These are phyloP conservation scores for Saturnia japonica DNA, from an alignment of 2,888 invertebrate genomes.

Conservation along the genomic window DNA sequence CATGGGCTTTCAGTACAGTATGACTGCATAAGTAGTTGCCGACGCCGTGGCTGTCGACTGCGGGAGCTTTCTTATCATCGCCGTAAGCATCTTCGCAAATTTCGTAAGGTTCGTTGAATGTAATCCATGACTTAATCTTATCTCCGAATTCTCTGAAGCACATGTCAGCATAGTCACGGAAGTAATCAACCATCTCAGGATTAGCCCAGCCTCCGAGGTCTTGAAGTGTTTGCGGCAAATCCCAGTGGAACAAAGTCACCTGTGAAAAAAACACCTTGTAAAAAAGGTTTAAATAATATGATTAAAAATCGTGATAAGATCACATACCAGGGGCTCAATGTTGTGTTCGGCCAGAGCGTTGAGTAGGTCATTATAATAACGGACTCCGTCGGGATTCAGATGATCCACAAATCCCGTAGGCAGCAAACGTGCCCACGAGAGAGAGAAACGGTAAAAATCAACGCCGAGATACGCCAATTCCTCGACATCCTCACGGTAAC, in stretches of 20 bases:
- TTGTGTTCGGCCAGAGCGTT: slow-evolving; percentile 82
- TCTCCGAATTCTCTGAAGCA: slow-evolving; percentile 81
- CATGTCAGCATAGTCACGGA: slow-evolving; percentile 80
- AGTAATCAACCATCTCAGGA: slow-evolving; percentile 77
- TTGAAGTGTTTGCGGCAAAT: slow-evolving; percentile 83
- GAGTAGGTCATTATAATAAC: slow-evolving; percentile 85
- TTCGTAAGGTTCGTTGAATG: slow-evolving; percentile 85
- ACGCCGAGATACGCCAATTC: slow-evolving; percentile 77
- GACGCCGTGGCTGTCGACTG: slow-evolving; percentile 77
- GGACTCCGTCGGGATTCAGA: slow-evolving; percentile 83
- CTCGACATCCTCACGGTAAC: slow-evolving; percentile 83
- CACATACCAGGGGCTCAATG: slow-evolving; percentile 83
- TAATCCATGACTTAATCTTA: slow-evolving; percentile 85
- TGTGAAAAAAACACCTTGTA: slow-evolving; percentile 33
- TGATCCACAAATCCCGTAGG: slow-evolving; percentile 81
- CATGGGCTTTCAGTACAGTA: slow-evolving; percentile 85
- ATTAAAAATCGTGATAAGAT: neutral
- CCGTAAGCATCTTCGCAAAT: slow-evolving; percentile 81
- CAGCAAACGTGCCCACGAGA: slow-evolving; percentile 85
- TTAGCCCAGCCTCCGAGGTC: slow-evolving; percentile 81
- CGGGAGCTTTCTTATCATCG: slow-evolving; percentile 77
- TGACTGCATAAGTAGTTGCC: slow-evolving; percentile 85
- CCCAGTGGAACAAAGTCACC: slow-evolving; percentile 87
- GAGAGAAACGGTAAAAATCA: slow-evolving; percentile 80
- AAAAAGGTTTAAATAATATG: neutral